These are phyloP conservation scores for Tragulus kanchil DNA, from an alignment of 2,113 vertebrate species.

Conservation along the genomic window DNA sequence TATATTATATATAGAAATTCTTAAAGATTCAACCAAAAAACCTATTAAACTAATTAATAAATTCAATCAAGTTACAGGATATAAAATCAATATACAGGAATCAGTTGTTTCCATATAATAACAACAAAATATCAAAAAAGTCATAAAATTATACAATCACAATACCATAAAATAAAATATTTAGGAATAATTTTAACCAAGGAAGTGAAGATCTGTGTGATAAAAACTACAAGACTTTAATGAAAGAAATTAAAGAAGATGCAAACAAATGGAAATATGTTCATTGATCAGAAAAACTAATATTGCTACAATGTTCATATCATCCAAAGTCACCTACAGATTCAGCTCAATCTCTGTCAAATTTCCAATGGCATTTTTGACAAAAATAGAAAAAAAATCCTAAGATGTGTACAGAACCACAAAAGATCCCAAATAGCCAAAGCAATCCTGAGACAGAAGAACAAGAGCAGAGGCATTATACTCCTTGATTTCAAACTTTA, in stretches of 20 bases:
- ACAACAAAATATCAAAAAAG: not conserved
- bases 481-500: not conserved
- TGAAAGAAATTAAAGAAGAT: not conserved
- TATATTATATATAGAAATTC: not conserved
- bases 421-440: not conserved
- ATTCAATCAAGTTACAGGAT: not conserved
- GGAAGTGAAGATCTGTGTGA: not conserved
- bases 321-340: not conserved
- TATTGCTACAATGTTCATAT: not conserved
- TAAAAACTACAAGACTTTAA: not conserved
- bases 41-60: not conserved
- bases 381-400: not conserved
- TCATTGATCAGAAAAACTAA: not conserved
- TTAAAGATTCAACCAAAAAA: not conserved
- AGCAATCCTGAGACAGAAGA: not conserved
- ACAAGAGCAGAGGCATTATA: not conserved
- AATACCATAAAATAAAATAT: not conserved
- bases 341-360: not conserved
- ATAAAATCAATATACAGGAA: not conserved
- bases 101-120: not conserved
- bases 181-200: not conserved
- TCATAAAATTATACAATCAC: not conserved
- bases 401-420: not conserved
- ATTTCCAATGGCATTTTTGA: not conserved
- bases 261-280: not conserved